These are phyloP conservation scores for Oxyruncus cristatus DNA, from an alignment of 2,113 vertebrate genomes.

Conservation along the genomic window DNA sequence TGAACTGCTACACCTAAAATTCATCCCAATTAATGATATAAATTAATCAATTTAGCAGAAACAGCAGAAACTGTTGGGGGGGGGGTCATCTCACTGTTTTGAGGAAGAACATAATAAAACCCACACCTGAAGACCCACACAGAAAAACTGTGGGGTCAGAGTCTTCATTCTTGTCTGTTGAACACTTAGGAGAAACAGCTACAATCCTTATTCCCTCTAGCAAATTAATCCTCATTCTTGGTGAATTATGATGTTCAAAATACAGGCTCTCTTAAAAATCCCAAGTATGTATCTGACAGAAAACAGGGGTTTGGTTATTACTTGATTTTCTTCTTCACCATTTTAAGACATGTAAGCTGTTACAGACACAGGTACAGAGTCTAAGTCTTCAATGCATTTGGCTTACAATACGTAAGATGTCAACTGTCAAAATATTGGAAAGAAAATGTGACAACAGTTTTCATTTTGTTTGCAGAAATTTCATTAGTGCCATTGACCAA, in stretches of 20 bases:
- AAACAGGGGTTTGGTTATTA: not conserved
- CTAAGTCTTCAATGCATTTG: not conserved
- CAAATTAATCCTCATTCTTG: not conserved
- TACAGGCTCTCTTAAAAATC: not conserved
- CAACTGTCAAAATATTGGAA: not conserved
- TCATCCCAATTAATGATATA: not conserved
- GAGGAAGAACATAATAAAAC: not conserved
- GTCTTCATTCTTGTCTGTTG: not conserved
- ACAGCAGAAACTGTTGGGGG: not conserved
- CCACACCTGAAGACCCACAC: not conserved
- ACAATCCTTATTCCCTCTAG: not conserved
- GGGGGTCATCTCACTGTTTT: not conserved
- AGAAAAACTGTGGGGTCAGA: not conserved
- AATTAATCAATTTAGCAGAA: not conserved
- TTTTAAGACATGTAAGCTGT: not conserved
- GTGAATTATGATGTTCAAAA: not conserved
- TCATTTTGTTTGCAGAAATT: not conserved
- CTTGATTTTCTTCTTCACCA: not conserved
- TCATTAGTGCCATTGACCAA: not conserved
- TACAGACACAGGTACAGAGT: not conserved
- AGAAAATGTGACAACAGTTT: not conserved
- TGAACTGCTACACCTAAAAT: not conserved
- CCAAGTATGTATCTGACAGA: not conserved
- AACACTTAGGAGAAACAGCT: not conserved
- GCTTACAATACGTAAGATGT: not conserved